Percentiles rank a stretch among this genome's conserved stretches.
phyloP scores from a whole-genome alignment of 2,113 vertebrate genomes.

The Menidia beryllina region DNA sequence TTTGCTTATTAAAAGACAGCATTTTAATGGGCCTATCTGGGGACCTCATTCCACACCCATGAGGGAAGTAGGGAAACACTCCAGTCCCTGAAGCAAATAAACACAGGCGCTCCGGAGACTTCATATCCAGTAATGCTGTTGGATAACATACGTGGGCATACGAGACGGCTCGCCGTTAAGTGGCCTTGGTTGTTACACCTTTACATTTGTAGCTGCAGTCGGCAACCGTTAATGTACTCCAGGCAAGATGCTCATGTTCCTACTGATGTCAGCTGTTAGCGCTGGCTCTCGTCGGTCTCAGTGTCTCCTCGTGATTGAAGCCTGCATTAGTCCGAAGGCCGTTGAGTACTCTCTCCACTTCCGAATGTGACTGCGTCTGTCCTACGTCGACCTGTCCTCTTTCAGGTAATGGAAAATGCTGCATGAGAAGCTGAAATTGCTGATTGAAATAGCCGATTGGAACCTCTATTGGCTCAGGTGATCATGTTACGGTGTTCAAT shows the following conservation, averaged over 20 bases:
- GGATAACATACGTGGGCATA: slow-evolving; percentile 36
- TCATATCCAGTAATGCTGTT: slow-evolving; percentile 35
- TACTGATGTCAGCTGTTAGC: slow-evolving; percentile 61
- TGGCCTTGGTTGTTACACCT: slow-evolving; percentile 52
- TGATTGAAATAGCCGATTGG: background rate
- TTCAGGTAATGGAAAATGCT: no score
- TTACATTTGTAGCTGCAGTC: slow-evolving; percentile 55
- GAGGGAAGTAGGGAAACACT: slow-evolving; percentile 1
- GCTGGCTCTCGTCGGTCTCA: slow-evolving; percentile 5
- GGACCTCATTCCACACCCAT: slow-evolving; percentile 4
- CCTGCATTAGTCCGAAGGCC: slow-evolving; percentile 4
- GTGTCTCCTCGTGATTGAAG: background rate
- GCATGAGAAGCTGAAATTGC: no score
- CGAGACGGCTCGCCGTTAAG: slow-evolving; percentile 49
- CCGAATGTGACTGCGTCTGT: background rate
- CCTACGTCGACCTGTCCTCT: no score
- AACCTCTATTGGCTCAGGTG: background rate
- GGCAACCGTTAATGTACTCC: slow-evolving; percentile 53
- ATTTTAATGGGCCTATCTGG: slow-evolving; percentile 36
- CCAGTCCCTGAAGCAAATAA: slow-evolving; percentile 24
- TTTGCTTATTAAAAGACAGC: slow-evolving; percentile 31
- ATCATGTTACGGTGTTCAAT: slow-evolving; percentile 21
- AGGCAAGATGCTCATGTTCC: slow-evolving; percentile 50
- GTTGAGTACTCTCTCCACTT: background rate
- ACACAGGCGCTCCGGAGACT: slow-evolving; percentile 27